These are phyloP conservation scores for Gallinago media DNA, from an alignment of 2,113 vertebrate genomes.

Conservation along the genomic window DNA sequence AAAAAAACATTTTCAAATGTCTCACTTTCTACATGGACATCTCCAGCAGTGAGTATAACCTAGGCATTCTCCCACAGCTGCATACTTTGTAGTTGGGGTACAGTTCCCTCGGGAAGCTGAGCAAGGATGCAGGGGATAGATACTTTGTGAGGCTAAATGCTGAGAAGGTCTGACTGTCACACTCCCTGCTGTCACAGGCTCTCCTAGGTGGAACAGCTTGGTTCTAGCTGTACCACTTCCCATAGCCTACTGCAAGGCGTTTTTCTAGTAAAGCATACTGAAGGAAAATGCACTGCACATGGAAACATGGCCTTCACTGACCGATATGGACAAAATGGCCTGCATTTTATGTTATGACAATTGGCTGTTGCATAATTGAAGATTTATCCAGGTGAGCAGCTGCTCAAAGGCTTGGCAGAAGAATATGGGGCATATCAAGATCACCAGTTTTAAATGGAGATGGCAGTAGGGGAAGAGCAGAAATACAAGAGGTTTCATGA, in stretches of 20 bases:
- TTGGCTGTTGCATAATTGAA: background rate
- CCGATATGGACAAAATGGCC: rapidly evolving
- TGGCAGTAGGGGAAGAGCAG: background rate
- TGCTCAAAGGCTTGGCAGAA: background rate
- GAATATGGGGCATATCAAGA: background rate
- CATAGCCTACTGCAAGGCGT: rapidly evolving
- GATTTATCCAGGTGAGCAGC: background rate
- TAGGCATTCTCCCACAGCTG: background rate
- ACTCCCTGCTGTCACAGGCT: background rate
- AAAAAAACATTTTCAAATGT: background rate
- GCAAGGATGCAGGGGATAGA: background rate
- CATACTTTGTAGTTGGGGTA: background rate
- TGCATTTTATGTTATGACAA: background rate
- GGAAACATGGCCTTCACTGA: rapidly evolving
- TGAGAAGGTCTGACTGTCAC: background rate
- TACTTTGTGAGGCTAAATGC: background rate
- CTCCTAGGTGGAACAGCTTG: background rate
- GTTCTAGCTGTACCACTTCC: background rate
- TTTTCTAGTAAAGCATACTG: background rate
- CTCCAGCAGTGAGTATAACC: background rate
- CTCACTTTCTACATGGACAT: background rate
- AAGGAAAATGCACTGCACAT: background rate
- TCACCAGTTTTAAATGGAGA: background rate
- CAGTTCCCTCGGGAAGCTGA: background rate
- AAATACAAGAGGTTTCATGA: background rate